A percentile compares a stretch with the other conserved stretches of the same genome.
Evolutionary conservation across 1,140 invertebrate species (phyloP).

Genomic region (Bombus soroeensis): DNA sequence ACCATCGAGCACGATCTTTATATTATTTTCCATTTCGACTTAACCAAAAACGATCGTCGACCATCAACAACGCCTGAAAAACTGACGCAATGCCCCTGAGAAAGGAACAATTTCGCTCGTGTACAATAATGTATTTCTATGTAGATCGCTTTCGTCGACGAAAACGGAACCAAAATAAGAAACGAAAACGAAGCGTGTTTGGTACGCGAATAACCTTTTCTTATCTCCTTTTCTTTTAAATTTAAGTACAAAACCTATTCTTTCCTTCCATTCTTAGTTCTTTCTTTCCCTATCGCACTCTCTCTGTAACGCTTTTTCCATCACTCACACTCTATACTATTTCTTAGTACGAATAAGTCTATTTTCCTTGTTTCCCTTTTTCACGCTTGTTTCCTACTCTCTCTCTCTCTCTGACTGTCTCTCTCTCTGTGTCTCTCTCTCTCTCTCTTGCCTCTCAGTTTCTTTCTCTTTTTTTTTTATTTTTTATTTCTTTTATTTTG

Average conservation of each 20-base stretch:
- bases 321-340: not conserved
- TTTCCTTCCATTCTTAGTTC: not conserved
- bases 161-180: not conserved
- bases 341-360: constrained; percentile 14
- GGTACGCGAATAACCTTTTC: constrained; percentile 6
- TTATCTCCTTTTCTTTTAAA: not conserved
- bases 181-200: not conserved
- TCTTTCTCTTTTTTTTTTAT: not conserved
- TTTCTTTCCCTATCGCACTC: not conserved
- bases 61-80: not conserved
- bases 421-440: not conserved
- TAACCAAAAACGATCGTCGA: constrained; percentile 27
- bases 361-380: not conserved
- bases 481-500: not conserved
- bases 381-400: too few species aligned
- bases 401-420: too few species aligned
- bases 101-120: constrained; percentile 9
- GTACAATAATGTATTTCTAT: not conserved
- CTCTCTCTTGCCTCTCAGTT: not conserved
- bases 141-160: not conserved
- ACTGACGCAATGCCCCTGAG: not conserved
- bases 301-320: too few species aligned
- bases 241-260: constrained; percentile 51
- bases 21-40: not conserved
- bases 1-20: constrained; percentile 18